Evolutionary conservation across 2,888 invertebrate genomes (phyloP).

Genomic region (Mythimna lalbum): DNA sequence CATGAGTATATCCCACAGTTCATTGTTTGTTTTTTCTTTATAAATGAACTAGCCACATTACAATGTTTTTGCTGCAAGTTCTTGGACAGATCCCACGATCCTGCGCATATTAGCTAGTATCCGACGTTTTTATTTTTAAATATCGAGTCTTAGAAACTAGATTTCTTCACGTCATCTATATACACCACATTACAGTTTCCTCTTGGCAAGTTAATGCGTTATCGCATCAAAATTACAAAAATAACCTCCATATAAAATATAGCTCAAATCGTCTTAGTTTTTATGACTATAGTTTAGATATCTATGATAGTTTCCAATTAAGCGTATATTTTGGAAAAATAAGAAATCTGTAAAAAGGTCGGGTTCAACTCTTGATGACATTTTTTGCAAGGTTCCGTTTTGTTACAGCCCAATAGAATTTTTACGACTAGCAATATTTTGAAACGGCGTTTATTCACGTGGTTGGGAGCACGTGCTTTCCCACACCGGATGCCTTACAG

Average conservation of each 20-base stretch:
- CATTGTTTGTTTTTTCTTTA: not conserved
- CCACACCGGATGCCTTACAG: constrained; percentile 62
- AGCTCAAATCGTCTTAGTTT: not conserved
- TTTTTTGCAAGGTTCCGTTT: constrained; percentile 58
- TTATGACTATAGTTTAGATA: not conserved
- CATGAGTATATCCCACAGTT: too few species aligned
- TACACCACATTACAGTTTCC: not conserved
- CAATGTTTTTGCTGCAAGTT: not conserved
- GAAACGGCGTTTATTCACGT: constrained; percentile 67
- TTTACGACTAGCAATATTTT: constrained; percentile 74
- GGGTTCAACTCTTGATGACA: constrained; percentile 8
- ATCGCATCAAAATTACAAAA: not conserved
- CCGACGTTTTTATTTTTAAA: constrained; percentile 50
- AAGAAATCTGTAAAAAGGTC: constrained; percentile 9
- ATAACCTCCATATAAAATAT: not conserved
- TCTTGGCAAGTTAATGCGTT: constrained; percentile 4
- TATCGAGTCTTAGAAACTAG: constrained; percentile 29
- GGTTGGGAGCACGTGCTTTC: constrained; percentile 66
- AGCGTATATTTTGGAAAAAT: not conserved
- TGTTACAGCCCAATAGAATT: constrained; percentile 57
- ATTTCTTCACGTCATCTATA: constrained; percentile 13
- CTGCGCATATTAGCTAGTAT: constrained; percentile 8
- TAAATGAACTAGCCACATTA: not conserved
- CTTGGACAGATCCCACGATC: constrained; percentile 6
- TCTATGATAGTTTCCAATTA: too few species aligned